Conservation (phyloP, 2,888 invertebrate genomes). For the Sinhomidia bicolor region DNA sequence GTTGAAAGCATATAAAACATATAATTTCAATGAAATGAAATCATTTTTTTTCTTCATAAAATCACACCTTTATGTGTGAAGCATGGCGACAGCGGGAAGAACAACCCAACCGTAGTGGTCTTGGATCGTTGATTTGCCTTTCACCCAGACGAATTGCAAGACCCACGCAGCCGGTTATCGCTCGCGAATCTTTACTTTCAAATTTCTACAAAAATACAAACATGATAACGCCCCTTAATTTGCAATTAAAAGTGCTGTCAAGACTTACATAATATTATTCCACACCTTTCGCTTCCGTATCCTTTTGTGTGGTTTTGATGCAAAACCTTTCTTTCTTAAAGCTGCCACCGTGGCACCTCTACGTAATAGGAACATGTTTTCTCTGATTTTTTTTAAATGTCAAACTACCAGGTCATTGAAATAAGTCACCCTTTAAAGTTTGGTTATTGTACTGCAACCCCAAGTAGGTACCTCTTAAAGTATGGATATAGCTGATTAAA, state of each 20-base stretch:
- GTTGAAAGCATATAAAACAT: too few relatives aligned
- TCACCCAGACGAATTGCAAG: constrained; percentile 68
- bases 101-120: constrained; percentile 73
- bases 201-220: constrained; percentile 20
- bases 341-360: constrained; percentile 12
- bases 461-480: too few relatives aligned
- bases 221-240: too few relatives aligned
- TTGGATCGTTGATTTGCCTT: constrained; percentile 46
- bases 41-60: too few relatives aligned
- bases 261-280: not conserved
- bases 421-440: too few relatives aligned
- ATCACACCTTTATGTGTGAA: constrained; percentile 72
- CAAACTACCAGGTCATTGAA: too few relatives aligned
- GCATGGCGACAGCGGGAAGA: constrained; percentile 77
- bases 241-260: not conserved
- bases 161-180: constrained; percentile 74
- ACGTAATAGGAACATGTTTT: constrained; percentile 9
- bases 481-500: too few relatives aligned
- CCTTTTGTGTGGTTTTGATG: constrained; percentile 1
- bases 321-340: constrained; percentile 3
- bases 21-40: too few relatives aligned
- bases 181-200: constrained; percentile 29
- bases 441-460: too few relatives aligned
- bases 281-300: constrained; percentile 42
- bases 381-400: too few relatives aligned